Evolutionary conservation across 2,888 invertebrate species (phyloP).

Genomic region (Hemistola chrysoprasaria): DNA sequence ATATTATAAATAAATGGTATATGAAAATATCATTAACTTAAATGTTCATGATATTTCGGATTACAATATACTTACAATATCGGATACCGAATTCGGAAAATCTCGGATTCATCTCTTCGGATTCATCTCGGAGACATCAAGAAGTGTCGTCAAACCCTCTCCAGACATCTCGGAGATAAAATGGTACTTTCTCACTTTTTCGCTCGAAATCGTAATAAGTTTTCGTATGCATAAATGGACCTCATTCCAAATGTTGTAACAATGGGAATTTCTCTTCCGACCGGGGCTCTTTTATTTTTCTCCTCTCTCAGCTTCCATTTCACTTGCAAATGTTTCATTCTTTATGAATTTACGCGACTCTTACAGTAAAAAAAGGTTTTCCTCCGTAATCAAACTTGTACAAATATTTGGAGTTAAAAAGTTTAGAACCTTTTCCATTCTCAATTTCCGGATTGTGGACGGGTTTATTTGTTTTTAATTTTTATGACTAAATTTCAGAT

Average conservation of each 20-base stretch:
- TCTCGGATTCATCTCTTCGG: constrained; percentile 15
- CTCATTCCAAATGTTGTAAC: constrained; percentile 64
- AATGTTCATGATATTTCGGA: too few species aligned
- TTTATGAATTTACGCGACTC: constrained; percentile 67
- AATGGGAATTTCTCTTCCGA: constrained; percentile 63
- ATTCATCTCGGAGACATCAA: constrained; percentile 17
- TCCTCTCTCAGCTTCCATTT: constrained; percentile 65
- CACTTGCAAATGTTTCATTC: constrained; percentile 74
- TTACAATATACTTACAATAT: too few species aligned
- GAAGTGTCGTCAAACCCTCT: constrained; percentile 21
- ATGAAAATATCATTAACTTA: too few species aligned
- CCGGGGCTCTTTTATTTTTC: constrained; percentile 61
- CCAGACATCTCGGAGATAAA: constrained; percentile 35
- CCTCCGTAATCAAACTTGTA: constrained; percentile 57
- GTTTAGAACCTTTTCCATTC: constrained; percentile 36
- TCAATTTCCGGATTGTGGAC: constrained; percentile 38
- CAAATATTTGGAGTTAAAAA: constrained; percentile 62
- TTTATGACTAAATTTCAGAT: constrained; percentile 8
- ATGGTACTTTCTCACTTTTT: constrained; percentile 47
- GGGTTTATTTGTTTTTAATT: constrained; percentile 29
- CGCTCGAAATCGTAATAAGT: constrained; percentile 60
- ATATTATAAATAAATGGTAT: too few species aligned
- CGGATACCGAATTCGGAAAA: constrained; percentile 11
- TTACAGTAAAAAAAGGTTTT: constrained; percentile 50
- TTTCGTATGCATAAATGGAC: constrained; percentile 74